These are phyloP conservation scores for Apamea anceps DNA, from an alignment of 2,888 invertebrate genomes.

Conservation along the genomic window DNA sequence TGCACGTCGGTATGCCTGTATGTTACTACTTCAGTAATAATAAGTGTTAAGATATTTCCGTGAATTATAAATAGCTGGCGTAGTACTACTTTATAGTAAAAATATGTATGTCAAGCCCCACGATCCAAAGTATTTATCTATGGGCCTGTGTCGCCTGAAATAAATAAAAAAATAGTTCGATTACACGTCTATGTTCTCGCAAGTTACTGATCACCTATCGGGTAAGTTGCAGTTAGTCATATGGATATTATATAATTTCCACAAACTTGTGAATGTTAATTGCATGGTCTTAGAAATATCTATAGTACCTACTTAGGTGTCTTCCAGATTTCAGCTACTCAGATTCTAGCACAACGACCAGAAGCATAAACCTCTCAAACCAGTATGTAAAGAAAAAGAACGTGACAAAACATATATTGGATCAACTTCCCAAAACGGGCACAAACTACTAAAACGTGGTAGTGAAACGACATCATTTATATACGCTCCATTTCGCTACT, in stretches of 20 bases:
- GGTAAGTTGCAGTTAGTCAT: background rate
- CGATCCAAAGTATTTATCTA: too few species aligned
- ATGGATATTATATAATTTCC: background rate
- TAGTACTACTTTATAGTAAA: too few species aligned
- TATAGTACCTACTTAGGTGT: background rate
- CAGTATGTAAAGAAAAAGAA: slow-evolving; percentile 33
- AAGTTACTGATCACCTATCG: background rate
- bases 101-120: too few species aligned
- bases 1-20: background rate
- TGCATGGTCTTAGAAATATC: background rate
- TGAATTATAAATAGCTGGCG: background rate
- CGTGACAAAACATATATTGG: slow-evolving; percentile 32
- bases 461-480: slow-evolving; percentile 56
- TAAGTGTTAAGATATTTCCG: background rate
- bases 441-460: slow-evolving; percentile 41
- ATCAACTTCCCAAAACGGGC: slow-evolving; percentile 32
- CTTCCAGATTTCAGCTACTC: background rate
- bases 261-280: background rate
- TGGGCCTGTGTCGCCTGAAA: too few species aligned
- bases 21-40: background rate
- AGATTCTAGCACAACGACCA: background rate
- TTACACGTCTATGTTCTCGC: background rate
- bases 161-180: background rate
- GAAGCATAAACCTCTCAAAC: slow-evolving; percentile 14
- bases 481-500: slow-evolving; percentile 57